Base-by-base conservation (phyloP, 2,888 invertebrate species). In the Octodonta nipae region DNA sequence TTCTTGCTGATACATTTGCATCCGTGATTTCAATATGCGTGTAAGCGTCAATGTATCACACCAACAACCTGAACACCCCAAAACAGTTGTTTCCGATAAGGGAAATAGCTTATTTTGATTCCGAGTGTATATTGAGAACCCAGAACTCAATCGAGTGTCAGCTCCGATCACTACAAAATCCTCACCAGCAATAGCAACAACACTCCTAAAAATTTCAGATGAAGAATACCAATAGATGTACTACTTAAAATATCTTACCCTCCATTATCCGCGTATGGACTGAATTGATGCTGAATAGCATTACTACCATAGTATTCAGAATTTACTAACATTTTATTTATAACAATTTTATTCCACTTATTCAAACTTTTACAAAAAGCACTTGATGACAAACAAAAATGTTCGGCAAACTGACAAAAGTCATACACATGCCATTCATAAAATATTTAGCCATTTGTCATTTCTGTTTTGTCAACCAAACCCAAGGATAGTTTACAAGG, bases 21-120 rank as follows among this genome's bases (percentile, higher is more conserved):
- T 78, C 35, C 89, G 75, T 33, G 89, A 85, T 43, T 76, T 70
- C 15, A 95, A 61, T 41, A 88, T 66, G 43, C 86, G 74, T 6
- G 88, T 88, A 28, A 98, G 66, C 1, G 95, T 88, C 11, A 95
- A 66, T 3, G 88, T 86, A 64, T 98, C 98, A 53, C 95, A 93
- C 87, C 96, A 95, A 62, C 96, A 98, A 12, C 96, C 96, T 13
- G 88, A 78, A 34, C 88, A 87, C 1, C 88, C 93, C n/a, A 98
- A 66, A 20, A 96, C 80, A 1, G 92, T 91, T 29, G 72, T 74
- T 1, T 77, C 66, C 0, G 89, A 84, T 46, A 95, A 61, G 42
- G 73, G 67, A 53, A 89, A 89, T 6, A 92, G 65, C 61, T 95
- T 95, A 42, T 83, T 78, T 55, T 88, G 86, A 34, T 87, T 75